These are phyloP conservation scores for Melanotaenia pygmaea DNA, from an alignment of 2,797 vertebrate genomes.

Conservation along the genomic window DNA sequence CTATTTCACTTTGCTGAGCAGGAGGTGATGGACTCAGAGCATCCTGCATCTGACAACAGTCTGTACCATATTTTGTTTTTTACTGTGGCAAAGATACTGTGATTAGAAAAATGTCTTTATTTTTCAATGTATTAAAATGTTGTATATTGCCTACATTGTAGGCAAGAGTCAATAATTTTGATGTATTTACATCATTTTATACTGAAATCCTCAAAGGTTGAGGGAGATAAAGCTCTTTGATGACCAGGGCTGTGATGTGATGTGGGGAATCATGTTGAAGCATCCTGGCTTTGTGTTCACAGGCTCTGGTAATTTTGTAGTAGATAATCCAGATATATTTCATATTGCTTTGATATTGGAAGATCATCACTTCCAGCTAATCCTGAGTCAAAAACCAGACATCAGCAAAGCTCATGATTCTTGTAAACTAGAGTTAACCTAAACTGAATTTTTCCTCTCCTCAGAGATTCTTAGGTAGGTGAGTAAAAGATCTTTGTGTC, in stretches of 20 bases:
- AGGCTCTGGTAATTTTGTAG: conserved; percentile 26
- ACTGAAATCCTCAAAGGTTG: conserved; percentile 73
- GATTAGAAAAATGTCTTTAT: conserved; percentile 26
- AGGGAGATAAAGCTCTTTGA: conserved; percentile 70
- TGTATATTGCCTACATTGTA: conserved; percentile 84
- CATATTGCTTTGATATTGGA: conserved; percentile 52
- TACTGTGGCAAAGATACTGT: conserved; percentile 13
- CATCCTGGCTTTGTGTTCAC: conserved; percentile 34
- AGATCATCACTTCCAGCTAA: conserved; percentile 60
- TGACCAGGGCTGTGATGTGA: conserved; percentile 32
- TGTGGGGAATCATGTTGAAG: conserved; percentile 30
- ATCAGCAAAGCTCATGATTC: conserved; percentile 47
- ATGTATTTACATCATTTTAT: conserved; percentile 90
- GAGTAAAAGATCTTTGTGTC: conserved; percentile 37
- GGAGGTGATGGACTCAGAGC: conserved; percentile 44
- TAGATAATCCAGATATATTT: conserved; percentile 23
- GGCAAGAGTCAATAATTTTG: conserved; percentile 92
- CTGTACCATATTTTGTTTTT: conserved; percentile 44
- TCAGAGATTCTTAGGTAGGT: conserved; percentile 46
- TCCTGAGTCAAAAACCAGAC: conserved; percentile 75
- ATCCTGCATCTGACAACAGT: conserved; percentile 31
- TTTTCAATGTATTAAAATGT: conserved; percentile 64
- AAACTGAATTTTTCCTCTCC: conserved; percentile 39
- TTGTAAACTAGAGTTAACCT: conserved; percentile 35
- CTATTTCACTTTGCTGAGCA: conserved; percentile 54